Conservation (phyloP, 2,888 invertebrate species). For the Drosophila lacicola region DNA sequence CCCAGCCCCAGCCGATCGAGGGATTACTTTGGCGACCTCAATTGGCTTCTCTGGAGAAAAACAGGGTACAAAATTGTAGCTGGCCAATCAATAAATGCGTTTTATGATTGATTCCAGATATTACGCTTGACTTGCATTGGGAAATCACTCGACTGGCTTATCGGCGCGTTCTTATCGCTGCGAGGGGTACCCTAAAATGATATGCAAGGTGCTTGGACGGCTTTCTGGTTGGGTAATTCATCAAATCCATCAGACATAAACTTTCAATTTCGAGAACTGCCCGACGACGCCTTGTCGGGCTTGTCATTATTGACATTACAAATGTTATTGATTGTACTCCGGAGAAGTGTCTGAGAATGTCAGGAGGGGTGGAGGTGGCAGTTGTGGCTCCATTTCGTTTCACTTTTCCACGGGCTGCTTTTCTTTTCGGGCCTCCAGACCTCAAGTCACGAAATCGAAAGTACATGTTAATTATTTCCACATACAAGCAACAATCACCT, state of each 20-base stretch:
- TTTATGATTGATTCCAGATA: slow-evolving; percentile 60
- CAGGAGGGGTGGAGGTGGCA: neutral
- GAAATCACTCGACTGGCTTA: slow-evolving; percentile 39
- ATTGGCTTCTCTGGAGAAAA: slow-evolving; percentile 32
- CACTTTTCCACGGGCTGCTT: slow-evolving; percentile 50
- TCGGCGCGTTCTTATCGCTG: slow-evolving; percentile 44
- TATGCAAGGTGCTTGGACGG: slow-evolving; percentile 67
- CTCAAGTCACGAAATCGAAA: slow-evolving; percentile 75
- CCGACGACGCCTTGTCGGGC: slow-evolving; percentile 42
- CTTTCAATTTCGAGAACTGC: slow-evolving; percentile 56
- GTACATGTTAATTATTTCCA: slow-evolving; percentile 80
- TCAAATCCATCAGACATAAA: slow-evolving; percentile 66
- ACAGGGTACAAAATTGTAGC: slow-evolving; percentile 11
- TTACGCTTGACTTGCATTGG: slow-evolving; percentile 13
- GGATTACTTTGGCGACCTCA: slow-evolving; percentile 43
- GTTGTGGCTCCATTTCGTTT: slow-evolving; percentile 50
- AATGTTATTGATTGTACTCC: slow-evolving; percentile 74
- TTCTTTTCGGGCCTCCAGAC: slow-evolving; percentile 29
- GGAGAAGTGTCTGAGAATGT: neutral
- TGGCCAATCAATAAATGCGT: slow-evolving; percentile 61
- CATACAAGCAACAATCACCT: slow-evolving; percentile 73
- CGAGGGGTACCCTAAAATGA: slow-evolving; percentile 34
- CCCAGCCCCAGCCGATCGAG: slow-evolving; percentile 6
- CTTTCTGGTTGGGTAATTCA: slow-evolving; percentile 62
- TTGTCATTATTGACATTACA: slow-evolving; percentile 81